These are phyloP conservation scores for Drosophila cognata DNA, from an alignment of 2,888 invertebrate genomes.

Conservation along the genomic window DNA sequence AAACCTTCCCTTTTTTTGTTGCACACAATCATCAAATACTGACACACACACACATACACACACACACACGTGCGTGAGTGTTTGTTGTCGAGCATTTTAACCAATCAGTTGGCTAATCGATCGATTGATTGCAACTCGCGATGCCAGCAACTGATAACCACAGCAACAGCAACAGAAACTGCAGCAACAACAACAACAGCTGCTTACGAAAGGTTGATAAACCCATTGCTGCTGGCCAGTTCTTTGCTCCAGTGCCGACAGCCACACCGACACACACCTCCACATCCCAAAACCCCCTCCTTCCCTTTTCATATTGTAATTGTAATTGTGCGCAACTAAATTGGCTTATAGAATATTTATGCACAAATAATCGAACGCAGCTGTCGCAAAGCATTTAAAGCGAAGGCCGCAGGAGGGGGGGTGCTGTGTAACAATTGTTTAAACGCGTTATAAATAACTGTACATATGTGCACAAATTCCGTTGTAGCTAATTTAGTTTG, in stretches of 20 bases:
- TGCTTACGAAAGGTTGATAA: conserved; percentile 67
- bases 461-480: conserved; percentile 24
- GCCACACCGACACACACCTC: background rate
- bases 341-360: conserved; percentile 75
- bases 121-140: conserved; percentile 68
- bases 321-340: conserved; percentile 67
- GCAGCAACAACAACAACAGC: conserved; percentile 19
- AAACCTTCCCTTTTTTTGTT: conserved; percentile 12
- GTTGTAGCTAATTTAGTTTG: conserved; percentile 31
- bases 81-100: conserved; percentile 59
- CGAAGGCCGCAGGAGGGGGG: too few relatives aligned
- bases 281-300: background rate
- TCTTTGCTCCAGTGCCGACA: conserved; percentile 9
- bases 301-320: conserved; percentile 47
- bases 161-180: conserved; percentile 57
- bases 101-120: conserved; percentile 72
- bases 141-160: conserved; percentile 68
- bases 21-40: conserved; percentile 20
- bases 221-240: conserved; percentile 52
- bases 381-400: conserved; percentile 35
- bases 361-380: conserved; percentile 48
- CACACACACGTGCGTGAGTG: conserved; percentile 14
- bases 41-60: conserved; percentile 28
- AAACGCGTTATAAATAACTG: conserved; percentile 30
- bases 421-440: conserved; percentile 36